Evolutionary conservation across 2,797 vertebrate genomes (phyloP).

Genomic region (Cheirogaleus major): DNA sequence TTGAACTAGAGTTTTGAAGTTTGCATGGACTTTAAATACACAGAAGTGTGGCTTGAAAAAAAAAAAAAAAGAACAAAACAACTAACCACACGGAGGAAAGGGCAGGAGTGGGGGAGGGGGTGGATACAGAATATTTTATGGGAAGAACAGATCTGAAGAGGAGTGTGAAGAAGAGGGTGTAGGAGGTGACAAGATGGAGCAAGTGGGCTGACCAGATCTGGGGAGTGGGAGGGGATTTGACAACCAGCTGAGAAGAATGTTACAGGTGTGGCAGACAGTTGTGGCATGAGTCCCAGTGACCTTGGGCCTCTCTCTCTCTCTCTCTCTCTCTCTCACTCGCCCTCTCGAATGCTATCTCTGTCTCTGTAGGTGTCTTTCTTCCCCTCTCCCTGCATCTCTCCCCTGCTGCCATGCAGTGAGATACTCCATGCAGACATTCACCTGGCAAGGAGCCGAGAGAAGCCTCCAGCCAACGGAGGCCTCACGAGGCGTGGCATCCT

Average conservation of each 20-base stretch:
- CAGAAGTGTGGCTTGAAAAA: neutral
- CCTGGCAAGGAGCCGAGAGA: rapidly evolving
- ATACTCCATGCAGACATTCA: neutral
- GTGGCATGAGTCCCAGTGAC: neutral
- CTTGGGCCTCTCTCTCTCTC: neutral
- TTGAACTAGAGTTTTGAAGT: neutral
- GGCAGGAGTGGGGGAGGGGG: neutral
- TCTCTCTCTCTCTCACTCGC: neutral
- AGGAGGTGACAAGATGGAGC: neutral
- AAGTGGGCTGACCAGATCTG: no score
- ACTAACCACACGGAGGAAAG: neutral
- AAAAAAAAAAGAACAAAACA: neutral
- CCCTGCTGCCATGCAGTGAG: neutral
- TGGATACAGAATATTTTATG: neutral
- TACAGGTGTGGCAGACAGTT: neutral
- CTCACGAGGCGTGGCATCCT: neutral
- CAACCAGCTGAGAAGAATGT: neutral
- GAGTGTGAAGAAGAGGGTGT: rapidly evolving
- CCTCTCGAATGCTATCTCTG: neutral
- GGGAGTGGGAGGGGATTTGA: neutral
- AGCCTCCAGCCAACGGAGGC: neutral
- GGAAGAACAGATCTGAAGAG: neutral
- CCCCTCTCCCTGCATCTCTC: rapidly evolving
- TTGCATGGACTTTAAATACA: neutral
- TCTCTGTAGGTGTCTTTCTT: neutral